Evolutionary conservation across 2,797 vertebrate genomes (phyloP).

Genomic region (Sebastiscus albofasciatus): DNA sequence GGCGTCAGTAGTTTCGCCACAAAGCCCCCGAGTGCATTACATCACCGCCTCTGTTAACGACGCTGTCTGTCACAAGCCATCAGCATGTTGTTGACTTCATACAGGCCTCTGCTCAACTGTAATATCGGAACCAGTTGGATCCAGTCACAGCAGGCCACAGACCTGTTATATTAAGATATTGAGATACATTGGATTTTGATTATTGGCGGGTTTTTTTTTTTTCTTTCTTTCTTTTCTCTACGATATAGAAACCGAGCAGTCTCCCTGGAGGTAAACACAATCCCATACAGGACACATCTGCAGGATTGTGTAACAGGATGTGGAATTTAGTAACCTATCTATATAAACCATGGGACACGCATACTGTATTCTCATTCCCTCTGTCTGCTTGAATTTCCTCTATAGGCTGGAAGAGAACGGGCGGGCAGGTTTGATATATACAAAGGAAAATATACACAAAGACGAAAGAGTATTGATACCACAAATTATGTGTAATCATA

Average conservation of each 20-base stretch:
- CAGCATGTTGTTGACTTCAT: constrained; percentile 63
- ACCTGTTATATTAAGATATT: constrained; percentile 25
- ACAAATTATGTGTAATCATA: constrained; percentile 31
- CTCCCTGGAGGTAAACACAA: constrained; percentile 24
- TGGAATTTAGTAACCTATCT: constrained; percentile 55
- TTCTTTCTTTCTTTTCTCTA: not conserved
- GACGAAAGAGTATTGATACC: constrained; percentile 19
- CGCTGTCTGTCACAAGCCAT: constrained; percentile 65
- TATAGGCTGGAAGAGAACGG: constrained; percentile 2
- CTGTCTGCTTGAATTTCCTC: constrained; percentile 11
- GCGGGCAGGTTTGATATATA: constrained; percentile 19
- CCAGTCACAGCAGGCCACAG: constrained; percentile 32
- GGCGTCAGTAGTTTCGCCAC: constrained; percentile 69
- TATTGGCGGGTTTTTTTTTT: constrained; percentile 8
- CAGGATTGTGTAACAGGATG: constrained; percentile 63
- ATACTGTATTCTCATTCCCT: constrained; percentile 37
- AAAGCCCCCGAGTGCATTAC: constrained; percentile 71
- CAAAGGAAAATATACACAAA: constrained; percentile 23
- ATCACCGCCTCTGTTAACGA: constrained; percentile 66
- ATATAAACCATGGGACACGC: constrained; percentile 34
- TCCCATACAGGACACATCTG: constrained; percentile 53
- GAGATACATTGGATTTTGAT: constrained; percentile 4
- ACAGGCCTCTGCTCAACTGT: constrained; percentile 38
- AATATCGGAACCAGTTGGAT: constrained; percentile 57
- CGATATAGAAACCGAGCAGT: constrained; percentile 4